phyloP scores from a whole-genome alignment of 1,140 invertebrate species.

The Aphidius gifuensis region DNA sequence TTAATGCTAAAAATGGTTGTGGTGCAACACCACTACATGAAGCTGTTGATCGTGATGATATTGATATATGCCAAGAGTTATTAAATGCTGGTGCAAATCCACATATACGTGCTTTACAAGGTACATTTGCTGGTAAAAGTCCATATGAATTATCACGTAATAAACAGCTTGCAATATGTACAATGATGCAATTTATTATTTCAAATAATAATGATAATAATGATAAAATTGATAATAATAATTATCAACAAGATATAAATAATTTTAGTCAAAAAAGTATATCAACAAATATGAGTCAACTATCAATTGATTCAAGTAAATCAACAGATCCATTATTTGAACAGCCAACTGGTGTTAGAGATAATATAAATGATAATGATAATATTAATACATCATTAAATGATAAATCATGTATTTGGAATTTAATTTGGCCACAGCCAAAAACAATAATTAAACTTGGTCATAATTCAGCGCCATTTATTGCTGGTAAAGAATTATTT shows the following conservation, averaged over 20 bases:
- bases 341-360: constrained; percentile 29
- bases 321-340: constrained; percentile 47
- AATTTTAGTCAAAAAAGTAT: constrained; percentile 41
- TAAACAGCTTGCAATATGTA: constrained; percentile 49
- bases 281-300: constrained; percentile 45
- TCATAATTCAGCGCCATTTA: constrained; percentile 54
- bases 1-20: constrained; percentile 58
- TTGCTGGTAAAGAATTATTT: constrained; percentile 50
- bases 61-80: constrained; percentile 58
- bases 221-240: constrained; percentile 42
- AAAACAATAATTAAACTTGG: constrained; percentile 59
- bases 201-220: constrained; percentile 27
- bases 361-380: constrained; percentile 39
- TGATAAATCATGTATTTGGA: constrained; percentile 42
- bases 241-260: constrained; percentile 37
- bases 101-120: constrained; percentile 56
- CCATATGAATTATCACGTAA: constrained; percentile 54
- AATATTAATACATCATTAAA: constrained; percentile 35
- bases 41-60: constrained; percentile 60
- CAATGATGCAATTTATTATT: constrained; percentile 46
- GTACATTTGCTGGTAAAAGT: constrained; percentile 55
- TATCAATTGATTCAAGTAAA: constrained; percentile 48
- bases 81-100: constrained; percentile 60
- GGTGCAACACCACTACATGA: constrained; percentile 65
- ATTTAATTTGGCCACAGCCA: constrained; percentile 64